Conservation (phyloP, 1,140 invertebrate genomes). For the Pygmarrhopalites habei region DNA sequence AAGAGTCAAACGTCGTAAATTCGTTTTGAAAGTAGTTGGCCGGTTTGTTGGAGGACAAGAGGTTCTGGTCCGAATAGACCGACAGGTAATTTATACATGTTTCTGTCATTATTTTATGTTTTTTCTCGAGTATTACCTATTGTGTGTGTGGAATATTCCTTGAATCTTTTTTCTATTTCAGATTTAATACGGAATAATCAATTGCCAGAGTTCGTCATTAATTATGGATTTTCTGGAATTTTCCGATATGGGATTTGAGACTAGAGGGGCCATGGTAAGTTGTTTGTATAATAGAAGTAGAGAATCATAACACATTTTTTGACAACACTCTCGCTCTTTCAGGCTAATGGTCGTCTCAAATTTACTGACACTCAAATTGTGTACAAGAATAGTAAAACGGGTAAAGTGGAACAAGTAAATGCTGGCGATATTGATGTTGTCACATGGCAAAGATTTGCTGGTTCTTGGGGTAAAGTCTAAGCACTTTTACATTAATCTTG, state of each 20-base stretch:
- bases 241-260: conserved; percentile 19
- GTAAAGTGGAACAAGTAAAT: conserved; percentile 87
- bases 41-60: too few species aligned
- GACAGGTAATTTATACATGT: too few species aligned
- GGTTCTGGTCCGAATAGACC: too few species aligned
- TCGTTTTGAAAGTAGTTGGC: too few species aligned
- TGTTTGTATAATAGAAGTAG: neutral
- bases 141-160: too few species aligned
- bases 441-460: conserved; percentile 86
- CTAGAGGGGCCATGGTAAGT: conserved; percentile 29
- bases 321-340: conserved; percentile 13
- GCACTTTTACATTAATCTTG: neutral
- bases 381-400: conserved; percentile 94
- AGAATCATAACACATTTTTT: neutral
- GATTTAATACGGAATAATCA: too few species aligned
- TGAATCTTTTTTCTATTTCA: too few species aligned
- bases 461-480: conserved; percentile 44
- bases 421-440: conserved; percentile 79
- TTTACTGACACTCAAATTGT: conserved; percentile 83
- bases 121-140: too few species aligned
- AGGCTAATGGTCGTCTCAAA: conserved; percentile 81
- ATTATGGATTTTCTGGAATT: conserved; percentile 18
- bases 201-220: too few species aligned
- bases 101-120: too few species aligned
- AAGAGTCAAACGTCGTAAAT: too few species aligned